Base-by-base conservation (phyloP, 1,140 invertebrate genomes). In the Sinella curviseta region DNA sequence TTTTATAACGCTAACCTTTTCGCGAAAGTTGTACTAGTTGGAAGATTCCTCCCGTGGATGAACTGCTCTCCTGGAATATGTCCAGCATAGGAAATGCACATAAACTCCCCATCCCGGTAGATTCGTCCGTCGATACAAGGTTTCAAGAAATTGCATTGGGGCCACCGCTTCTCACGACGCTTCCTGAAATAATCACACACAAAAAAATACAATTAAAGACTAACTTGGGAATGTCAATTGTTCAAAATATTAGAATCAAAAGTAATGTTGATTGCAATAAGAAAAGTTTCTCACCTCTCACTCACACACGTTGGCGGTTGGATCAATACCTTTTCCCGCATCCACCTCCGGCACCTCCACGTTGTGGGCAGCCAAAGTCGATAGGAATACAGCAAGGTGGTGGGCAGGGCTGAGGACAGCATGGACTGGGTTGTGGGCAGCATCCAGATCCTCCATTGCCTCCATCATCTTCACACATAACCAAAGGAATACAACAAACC, bases 401-500 rank as follows among this genome's bases (percentile, higher is more conserved):
- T 48, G 20, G 4, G 67, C 54, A 65, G 1, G 57, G 57, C 28
- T 33, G 60, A 3, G 77, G 80, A 14, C 77, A 60, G 36, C 70
- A 80, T 2, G 74, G 78, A 1, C 48, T 35, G 0, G 70, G 79
- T 1, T 57, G 35, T 2, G 57, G 74, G 28, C 77, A 55, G 57
- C 74, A 76, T 24, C 55, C 36, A 30, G 74, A 57, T 30, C 48
- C 77, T 14, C 30, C 26, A 24, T 26, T 31, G 54, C 28, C 35
- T 33, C 48, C 76, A 4, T 82, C 81, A 3, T 82, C 80, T 54
- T 82, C 81, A 74, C 83, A 82, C 28, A 75, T 76, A 20, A 82
- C 78, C 54, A 84, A 39, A 14, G 81, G 81, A 75, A 84, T 81
- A 70, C 80, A 84, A 60, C 83, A 82, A 24, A 84, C 81, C 78